phyloP scores from a whole-genome alignment of 2,797 vertebrate genomes.

The Parauchenoglanis ngamensis region DNA sequence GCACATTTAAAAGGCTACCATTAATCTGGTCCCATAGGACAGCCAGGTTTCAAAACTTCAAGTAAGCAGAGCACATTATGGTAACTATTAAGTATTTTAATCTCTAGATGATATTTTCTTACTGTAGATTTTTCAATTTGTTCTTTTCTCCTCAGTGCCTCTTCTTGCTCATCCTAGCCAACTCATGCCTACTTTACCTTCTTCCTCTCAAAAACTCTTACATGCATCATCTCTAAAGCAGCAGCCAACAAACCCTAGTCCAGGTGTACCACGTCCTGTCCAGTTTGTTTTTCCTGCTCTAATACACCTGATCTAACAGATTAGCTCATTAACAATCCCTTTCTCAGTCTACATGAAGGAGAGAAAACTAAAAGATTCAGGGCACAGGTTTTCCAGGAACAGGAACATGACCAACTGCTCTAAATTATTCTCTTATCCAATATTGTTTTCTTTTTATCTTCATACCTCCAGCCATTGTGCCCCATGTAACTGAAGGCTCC shows the following conservation, averaged over 20 bases:
- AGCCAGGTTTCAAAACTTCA: not conserved
- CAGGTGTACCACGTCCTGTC: not conserved
- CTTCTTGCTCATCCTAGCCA: not conserved
- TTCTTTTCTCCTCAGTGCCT: not conserved
- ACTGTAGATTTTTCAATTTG: not conserved
- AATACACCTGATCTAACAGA: not conserved
- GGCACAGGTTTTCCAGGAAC: not conserved
- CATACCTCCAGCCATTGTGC: constrained; percentile 89
- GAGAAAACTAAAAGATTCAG: not conserved
- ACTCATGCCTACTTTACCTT: not conserved
- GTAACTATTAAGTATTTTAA: not conserved
- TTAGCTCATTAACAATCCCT: not conserved
- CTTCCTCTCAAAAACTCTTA: not conserved
- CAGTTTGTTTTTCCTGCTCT: not conserved
- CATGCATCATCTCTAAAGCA: not conserved
- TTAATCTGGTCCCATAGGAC: not conserved
- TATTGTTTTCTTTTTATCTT: not conserved
- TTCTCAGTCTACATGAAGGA: not conserved
- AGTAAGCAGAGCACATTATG: not conserved
- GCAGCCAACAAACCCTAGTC: not conserved
- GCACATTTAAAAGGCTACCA: not conserved
- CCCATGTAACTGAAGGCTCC: constrained; percentile 91
- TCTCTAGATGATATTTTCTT: not conserved
- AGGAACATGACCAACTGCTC: not conserved
- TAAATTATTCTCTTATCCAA: not conserved